Base-by-base conservation (phyloP, 2,113 vertebrate genomes). In the Grantiella picta region DNA sequence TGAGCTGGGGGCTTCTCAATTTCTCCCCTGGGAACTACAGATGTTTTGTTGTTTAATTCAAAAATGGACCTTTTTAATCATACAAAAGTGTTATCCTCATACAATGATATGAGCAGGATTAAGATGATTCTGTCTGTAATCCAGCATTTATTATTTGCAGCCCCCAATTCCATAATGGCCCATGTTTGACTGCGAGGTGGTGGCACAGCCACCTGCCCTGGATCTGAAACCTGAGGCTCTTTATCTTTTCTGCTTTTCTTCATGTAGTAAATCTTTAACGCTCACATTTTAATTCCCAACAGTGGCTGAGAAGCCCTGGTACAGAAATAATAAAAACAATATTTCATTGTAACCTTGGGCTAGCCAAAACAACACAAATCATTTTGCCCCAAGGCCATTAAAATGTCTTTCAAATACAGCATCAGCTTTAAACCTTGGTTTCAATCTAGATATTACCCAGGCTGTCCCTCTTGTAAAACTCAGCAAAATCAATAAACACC, bases 61-160 rank as follows among this genome's bases (percentile, higher is more conserved):
- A 94, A 95, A 75, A 96, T 88, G 59, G 71, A 77, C 47, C 63
- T 90, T 95, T 97, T 96, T 90, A 95, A 97, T 96, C 59, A 82
- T 47, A 57, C 60, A 63, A 83, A 95, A 97, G 29, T 71, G 56
- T 93, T 97, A 95, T 95, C 56, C 29, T 65, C 53, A 44, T 90
- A 93, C 82, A 90, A 56, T 47, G 88, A 31, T 70, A 66, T 17
- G 71, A 82, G 79, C 47, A 88, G 75, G 90, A 97, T 97, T 96
- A 97, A 93, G 50, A 92, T 90, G 92, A 95, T 69, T 85, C 85
- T 33, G 28, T 38, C 33, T 92, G 54, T 95, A 97, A 98, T 95
- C 66, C 66, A 95, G 82, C 31, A 91, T 91, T 94, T 96, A 82
- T 86, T 88, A 94, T 93, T 64, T 89, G 63, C 94, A 96, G 54